Base-by-base conservation (phyloP, 1,140 invertebrate species). In the Paracyclopina nana region DNA sequence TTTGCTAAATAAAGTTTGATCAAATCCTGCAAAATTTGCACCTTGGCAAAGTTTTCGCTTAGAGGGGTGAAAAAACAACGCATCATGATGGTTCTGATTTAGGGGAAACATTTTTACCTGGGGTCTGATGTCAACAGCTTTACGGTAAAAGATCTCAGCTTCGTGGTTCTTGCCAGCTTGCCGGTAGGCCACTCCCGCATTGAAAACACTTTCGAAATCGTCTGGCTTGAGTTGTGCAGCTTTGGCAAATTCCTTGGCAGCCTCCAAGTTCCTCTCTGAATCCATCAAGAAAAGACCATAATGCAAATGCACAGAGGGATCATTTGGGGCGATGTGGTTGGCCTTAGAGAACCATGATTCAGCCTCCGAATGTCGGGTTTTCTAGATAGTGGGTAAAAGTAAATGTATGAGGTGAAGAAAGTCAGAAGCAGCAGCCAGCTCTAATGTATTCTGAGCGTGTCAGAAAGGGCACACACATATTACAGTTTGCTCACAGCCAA, bases 321-420 rank as follows among this genome's bases (percentile, higher is more conserved):
- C 83, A 40, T 77, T 70, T 2, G 86, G 82, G 30, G 83, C 82
- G 53, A 92, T 66, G 53, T 72, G 69, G 54, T 83, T 70, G 1
- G 86, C 87, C 60, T 79, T 79, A 58, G 80, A 69, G 62, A 88
- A 90, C 82, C 82, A 87, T 60, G 77, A 72, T 63, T 91, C 86
- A 2, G 87, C 86, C 65, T 90, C 84, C 29, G 72, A 62, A 34
- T 76, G 65, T 55, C 82, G 72, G 58, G 80, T 84, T 59, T 80
- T 73, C 78, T 85, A 72, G 4, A 50, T n/a, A n/a, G n/a, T n/a
- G n/a, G n/a, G n/a, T n/a, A n/a, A n/a, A n/a, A n/a, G n/a, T n/a
- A n/a, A n/a, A n/a, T n/a, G n/a, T n/a, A n/a, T n/a, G n/a, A n/a
- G n/a, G n/a, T n/a, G n/a, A n/a, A n/a, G n/a, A n/a, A 31, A 31